These are phyloP conservation scores for Dastarcus helophoroides DNA, from an alignment of 2,888 invertebrate species.

Conservation along the genomic window DNA sequence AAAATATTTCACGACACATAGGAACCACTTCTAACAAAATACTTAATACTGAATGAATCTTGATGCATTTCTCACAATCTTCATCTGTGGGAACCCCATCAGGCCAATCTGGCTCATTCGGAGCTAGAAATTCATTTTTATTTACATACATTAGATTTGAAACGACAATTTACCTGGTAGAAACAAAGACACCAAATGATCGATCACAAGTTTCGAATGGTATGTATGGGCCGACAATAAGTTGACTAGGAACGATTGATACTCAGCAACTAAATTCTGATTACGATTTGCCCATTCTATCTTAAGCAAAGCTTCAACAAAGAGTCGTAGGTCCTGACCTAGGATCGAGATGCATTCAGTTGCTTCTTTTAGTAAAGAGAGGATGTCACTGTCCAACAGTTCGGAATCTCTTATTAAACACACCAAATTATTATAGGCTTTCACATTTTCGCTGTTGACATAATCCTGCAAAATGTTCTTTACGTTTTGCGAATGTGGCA, in stretches of 20 bases:
- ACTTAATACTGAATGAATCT: conserved; percentile 45
- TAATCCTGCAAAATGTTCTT: conserved; percentile 38
- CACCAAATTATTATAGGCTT: conserved; percentile 42
- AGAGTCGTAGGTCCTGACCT: conserved; percentile 42
- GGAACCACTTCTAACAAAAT: conserved; percentile 43
- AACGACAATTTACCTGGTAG: conserved; percentile 38
- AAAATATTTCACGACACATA: conserved; percentile 56
- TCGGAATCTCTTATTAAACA: conserved; percentile 40
- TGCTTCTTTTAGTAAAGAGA: conserved; percentile 44
- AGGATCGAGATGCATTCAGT: conserved; percentile 47
- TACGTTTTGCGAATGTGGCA: conserved; percentile 39
- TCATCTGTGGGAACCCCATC: conserved; percentile 46
- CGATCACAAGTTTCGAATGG: conserved; percentile 49
- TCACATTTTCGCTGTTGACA: conserved; percentile 31
- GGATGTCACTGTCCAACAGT: conserved; percentile 45
- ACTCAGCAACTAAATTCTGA: conserved; percentile 41
- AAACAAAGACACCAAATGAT: conserved; percentile 50
- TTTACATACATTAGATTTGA: background rate
- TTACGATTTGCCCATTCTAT: conserved; percentile 46
- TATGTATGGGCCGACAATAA: conserved; percentile 56
- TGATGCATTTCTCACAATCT: conserved; percentile 45
- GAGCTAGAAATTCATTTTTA: conserved; percentile 24
- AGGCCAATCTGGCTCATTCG: conserved; percentile 46
- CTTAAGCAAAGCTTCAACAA: conserved; percentile 49
- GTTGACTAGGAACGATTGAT: conserved; percentile 53